Conservation (phyloP, 2,888 invertebrate species). For the Nycteola revayana region DNA sequence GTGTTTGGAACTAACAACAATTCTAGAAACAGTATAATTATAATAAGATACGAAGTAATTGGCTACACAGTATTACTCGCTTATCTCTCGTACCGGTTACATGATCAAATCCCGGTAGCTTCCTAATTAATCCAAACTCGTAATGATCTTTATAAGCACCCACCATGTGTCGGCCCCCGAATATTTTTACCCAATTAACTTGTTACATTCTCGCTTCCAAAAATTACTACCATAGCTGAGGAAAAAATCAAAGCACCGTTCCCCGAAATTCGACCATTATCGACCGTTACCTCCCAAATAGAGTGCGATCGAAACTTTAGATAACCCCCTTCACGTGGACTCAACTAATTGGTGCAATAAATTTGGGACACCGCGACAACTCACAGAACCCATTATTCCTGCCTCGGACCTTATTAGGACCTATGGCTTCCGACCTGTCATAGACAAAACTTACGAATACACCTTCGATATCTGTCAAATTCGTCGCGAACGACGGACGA, state of each 20-base stretch:
- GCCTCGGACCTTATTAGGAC: conserved; percentile 58
- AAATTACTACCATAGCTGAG: conserved; percentile 56
- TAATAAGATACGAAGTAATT: conserved; percentile 35
- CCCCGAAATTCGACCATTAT: conserved; percentile 75
- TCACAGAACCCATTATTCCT: conserved; percentile 53
- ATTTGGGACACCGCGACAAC: conserved; percentile 67
- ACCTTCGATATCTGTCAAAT: conserved; percentile 54
- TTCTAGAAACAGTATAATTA: conserved; percentile 30
- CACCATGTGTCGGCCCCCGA: conserved; percentile 57
- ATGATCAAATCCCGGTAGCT: conserved; percentile 49
- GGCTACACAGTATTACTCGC: conserved; percentile 30
- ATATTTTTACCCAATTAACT: conserved; percentile 78
- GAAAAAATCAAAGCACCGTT: conserved; percentile 61
- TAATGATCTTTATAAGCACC: conserved; percentile 57
- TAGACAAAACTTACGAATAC: conserved; percentile 46
- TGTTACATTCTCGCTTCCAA: conserved; percentile 79
- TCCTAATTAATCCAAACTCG: conserved; percentile 64
- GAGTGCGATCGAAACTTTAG: conserved; percentile 63
- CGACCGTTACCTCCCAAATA: conserved; percentile 79
- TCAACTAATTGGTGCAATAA: conserved; percentile 80
- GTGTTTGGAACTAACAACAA: conserved; percentile 22
- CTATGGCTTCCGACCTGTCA: conserved; percentile 43
- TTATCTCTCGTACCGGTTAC: conserved; percentile 49
- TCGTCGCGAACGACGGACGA: conserved; percentile 41
- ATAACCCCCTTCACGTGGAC: conserved; percentile 73